Conservation (phyloP, 2,113 vertebrate species). For the Petromus typicus region DNA sequence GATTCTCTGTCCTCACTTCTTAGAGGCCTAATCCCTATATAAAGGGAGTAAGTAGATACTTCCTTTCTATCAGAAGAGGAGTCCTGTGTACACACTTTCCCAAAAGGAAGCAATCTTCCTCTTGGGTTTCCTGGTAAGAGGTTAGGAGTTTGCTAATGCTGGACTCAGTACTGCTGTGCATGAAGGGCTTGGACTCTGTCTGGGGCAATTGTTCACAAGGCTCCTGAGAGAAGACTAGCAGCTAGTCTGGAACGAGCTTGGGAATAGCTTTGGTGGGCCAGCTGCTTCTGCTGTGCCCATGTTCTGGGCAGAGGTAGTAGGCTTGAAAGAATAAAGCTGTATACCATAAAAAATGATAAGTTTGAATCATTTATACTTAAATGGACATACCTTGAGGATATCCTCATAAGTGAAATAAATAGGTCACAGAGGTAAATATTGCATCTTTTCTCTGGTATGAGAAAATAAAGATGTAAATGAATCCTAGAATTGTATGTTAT, state of each 20-base stretch:
- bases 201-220: too few species aligned
- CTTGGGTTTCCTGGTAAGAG: neutral
- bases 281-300: neutral
- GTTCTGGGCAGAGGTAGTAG: neutral
- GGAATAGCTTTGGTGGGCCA: neutral
- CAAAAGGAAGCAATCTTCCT: neutral
- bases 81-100: neutral
- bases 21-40: neutral
- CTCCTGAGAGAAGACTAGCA: neutral
- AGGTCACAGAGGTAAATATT: too few species aligned
- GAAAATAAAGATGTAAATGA: too few species aligned
- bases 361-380: too few species aligned
- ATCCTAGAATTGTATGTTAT: too few species aligned
- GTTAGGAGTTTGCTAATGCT: neutral
- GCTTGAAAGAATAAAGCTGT: neutral
- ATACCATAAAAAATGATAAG: too few species aligned
- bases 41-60: neutral
- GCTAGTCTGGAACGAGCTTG: too few species aligned
- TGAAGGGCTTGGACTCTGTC: neutral
- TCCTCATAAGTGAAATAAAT: too few species aligned
- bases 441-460: too few species aligned
- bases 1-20: neutral
- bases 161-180: neutral
- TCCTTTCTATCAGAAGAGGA: neutral
- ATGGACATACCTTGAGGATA: too few species aligned